Evolutionary conservation across 2,113 vertebrate species (phyloP), one percentile per base, ranked within the genome.

Genomic region (Bubo bubo): DNA sequence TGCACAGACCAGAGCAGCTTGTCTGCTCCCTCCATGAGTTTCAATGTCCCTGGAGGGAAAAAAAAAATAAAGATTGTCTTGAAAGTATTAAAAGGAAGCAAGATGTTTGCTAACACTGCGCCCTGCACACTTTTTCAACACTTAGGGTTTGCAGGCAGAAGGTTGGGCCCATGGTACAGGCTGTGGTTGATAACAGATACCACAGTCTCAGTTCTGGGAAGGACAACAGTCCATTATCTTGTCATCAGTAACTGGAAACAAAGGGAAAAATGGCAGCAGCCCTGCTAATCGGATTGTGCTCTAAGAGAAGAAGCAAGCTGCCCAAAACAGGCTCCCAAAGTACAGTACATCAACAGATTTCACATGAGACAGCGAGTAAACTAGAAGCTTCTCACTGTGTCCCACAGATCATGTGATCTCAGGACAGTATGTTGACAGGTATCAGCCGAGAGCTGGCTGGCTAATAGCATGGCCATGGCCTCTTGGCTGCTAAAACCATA

Each of bases 1-100:
- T 99, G 99, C 70, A 99, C 98, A 1, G 99, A 99, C 99, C 99
- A 99, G 37, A 99, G 89, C 84, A 99, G 97, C 96, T 98, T 99
- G 95, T 99, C 99, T 2, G 99, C 99, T 82, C 99, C 99, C 93
- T 99, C 99, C 99, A 99, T 99, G 67, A 99, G 96, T 95, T 99
- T 99, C 96, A 99, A 88, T 0, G 99, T 99, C 19, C 99, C 99
- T 99, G 86, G 2, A 82, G 32, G 30, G 86, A 4, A 12, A 10
- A 55, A 20, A 73, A 41, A 21, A 52, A 2, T 7, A 47, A 26
- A 70, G 2, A 52, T 8, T 64, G 24, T 47, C 43, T 56, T 70
- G 19, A 53, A 86, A 89, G 56, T 26, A 82, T 16, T 58, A 58
- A 39, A 70, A 72, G 9, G 14, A 32, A 86, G 12, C 8, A 70